These are phyloP conservation scores for Halcyon chelicuti DNA, from an alignment of 2,797 vertebrate species.

Conservation along the genomic window DNA sequence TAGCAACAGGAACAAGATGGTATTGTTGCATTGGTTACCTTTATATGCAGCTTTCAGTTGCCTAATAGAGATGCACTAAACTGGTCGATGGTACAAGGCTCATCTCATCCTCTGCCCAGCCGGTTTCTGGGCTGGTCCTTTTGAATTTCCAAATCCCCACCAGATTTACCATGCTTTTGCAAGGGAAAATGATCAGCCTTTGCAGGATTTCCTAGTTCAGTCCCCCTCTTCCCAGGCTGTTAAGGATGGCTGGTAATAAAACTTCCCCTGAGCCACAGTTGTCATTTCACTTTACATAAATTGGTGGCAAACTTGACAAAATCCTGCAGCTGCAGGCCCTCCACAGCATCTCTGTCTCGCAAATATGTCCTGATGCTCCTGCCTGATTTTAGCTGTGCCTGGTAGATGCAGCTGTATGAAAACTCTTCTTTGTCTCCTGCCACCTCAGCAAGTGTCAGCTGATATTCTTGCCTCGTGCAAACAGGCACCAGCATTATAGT, in stretches of 20 bases:
- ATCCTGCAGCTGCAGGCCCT: not conserved
- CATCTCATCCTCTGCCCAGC: not conserved
- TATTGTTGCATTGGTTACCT: not conserved
- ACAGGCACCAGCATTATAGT: not conserved
- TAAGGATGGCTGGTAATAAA: not conserved
- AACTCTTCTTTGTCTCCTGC: not conserved
- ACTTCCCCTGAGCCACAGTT: not conserved
- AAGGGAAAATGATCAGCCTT: not conserved
- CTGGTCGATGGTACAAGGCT: not conserved
- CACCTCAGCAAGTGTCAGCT: not conserved
- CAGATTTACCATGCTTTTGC: not conserved
- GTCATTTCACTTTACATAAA: not conserved
- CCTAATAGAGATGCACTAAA: not conserved
- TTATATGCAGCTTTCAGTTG: not conserved
- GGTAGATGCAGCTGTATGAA: not conserved
- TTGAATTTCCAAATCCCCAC: not conserved
- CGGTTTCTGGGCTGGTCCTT: not conserved
- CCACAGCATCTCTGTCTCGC: not conserved
- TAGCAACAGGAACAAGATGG: not conserved
- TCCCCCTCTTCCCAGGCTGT: not conserved
- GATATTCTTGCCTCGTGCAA: not conserved
- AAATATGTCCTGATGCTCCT: not conserved
- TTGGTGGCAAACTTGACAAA: not conserved
- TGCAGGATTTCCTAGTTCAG: not conserved
- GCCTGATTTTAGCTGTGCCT: not conserved